A percentile compares a stretch with the other conserved stretches of the same genome.
These are phyloP conservation scores for Gymnopithys bicolor DNA, from an alignment of 2,797 vertebrate genomes.

Conservation along the genomic window DNA sequence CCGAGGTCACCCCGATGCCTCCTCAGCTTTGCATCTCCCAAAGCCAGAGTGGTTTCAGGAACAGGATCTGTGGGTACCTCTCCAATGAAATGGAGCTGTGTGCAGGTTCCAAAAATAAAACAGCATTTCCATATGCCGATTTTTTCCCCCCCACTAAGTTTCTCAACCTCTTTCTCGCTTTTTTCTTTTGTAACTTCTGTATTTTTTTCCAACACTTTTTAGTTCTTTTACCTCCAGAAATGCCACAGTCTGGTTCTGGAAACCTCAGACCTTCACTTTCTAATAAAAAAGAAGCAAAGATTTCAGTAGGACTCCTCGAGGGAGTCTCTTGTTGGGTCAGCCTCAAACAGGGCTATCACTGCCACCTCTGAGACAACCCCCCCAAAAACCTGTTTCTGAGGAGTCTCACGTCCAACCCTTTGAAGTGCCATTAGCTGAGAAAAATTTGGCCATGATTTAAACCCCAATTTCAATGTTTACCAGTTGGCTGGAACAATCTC, in stretches of 20 bases:
- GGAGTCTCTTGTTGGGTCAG: background rate
- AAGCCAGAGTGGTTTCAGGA: conserved; percentile 42
- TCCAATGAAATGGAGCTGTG: background rate
- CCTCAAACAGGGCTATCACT: background rate
- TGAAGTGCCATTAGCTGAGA: background rate
- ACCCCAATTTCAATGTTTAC: background rate
- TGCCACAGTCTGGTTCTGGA: background rate
- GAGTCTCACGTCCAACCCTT: background rate
- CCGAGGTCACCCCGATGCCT: background rate
- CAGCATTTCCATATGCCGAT: conserved; percentile 23
- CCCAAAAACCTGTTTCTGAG: background rate
- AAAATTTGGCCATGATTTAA: background rate
- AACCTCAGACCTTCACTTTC: background rate
- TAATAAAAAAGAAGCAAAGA: background rate
- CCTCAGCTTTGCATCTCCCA: background rate
- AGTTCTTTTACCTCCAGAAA: background rate
- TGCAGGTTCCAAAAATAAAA: conserved; percentile 49
- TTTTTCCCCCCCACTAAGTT: background rate
- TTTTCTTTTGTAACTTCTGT: background rate
- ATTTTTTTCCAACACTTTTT: background rate
- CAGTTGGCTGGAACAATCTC: background rate
- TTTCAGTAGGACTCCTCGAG: background rate
- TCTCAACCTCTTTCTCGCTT: background rate
- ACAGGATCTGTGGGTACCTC: background rate
- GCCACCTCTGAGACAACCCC: background rate